Evolutionary conservation across 1,140 invertebrate genomes (phyloP), one percentile per base, ranked within the genome.

Genomic region (Brachionus asplanchnoidis): DNA sequence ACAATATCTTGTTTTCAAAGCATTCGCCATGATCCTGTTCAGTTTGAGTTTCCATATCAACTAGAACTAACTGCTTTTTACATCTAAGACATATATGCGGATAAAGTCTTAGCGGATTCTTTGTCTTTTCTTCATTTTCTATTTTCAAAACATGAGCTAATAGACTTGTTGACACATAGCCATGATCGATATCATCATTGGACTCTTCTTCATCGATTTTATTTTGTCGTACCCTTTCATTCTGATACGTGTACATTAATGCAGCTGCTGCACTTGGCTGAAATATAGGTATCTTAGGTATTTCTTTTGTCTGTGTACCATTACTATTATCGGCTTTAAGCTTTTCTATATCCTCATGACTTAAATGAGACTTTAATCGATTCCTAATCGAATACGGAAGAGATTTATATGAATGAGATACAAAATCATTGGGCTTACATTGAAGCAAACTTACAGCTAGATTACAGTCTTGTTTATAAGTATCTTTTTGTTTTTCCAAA

Each of bases 371-470:
- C 83, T 89, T 88, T 1, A 97, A 94, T 90, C 96, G 94, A 28
- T 94, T 93, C 90, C 97, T 95, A 60, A 97, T 93, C 87, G 97
- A 95, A 42, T 93, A 90, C 66, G 95, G 95, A 87, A 98, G 91
- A 95, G 97, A 88, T 42, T 92, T 91, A 88, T 20, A 86, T 84
- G 84, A 86, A 87, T 96, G 95, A 70, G 95, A 93, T 83, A 97
- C 93, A 92, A 97, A 97, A 91, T 95, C 95, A 79, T 95, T 94
- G 86, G 96, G 95, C 89, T 97, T 97, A 89, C 95, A 97, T 88
- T 97, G 96, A 28, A 98, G 90, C 85, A 97, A 91, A 90, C 97
- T 95, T 86, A 97, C 95, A 73, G 95, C 95, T 89, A 97, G 90
- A 89, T 94, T 95, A 87, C 97, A 95, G 90, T 98, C 96, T 89